A percentile compares a stretch with the other conserved stretches of the same genome.
These are phyloP conservation scores for Drosophila auraria DNA, from an alignment of 1,140 invertebrate genomes.

Conservation along the genomic window DNA sequence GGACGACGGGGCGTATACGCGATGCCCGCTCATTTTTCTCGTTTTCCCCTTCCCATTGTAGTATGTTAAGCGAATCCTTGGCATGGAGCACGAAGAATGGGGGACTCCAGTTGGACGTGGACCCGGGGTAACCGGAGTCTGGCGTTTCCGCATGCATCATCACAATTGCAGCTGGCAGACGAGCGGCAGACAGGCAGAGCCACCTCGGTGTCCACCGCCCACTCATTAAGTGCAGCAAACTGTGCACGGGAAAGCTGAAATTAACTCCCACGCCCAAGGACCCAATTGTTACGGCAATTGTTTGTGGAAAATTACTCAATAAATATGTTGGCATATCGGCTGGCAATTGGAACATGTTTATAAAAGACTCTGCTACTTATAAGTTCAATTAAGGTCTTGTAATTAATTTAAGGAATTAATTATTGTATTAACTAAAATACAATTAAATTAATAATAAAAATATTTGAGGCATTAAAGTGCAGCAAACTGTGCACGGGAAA, in stretches of 20 bases:
- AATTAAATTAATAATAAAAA: no score
- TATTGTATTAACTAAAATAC: no score
- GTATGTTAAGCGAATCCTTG: slow-evolving; percentile 48
- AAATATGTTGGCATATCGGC: neutral
- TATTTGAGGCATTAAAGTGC: no score
- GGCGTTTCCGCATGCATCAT: slow-evolving; percentile 70
- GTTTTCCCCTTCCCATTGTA: slow-evolving; percentile 55
- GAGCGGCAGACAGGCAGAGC: slow-evolving; percentile 57
- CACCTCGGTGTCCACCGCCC: slow-evolving; percentile 4
- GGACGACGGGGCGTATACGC: slow-evolving; percentile 61
- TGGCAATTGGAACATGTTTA: neutral
- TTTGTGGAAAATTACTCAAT: slow-evolving; percentile 12
- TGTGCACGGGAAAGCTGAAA: slow-evolving; percentile 59
- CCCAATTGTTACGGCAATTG: slow-evolving; percentile 9
- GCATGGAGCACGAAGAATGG: neutral
- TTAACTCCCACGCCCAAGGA: slow-evolving; percentile 57
- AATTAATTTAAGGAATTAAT: neutral
- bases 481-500: slow-evolving; percentile 70
- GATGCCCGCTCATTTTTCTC: slow-evolving; percentile 55
- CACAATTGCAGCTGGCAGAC: slow-evolving; percentile 73
- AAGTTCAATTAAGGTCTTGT: neutral
- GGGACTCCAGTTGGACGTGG: neutral
- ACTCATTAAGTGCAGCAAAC: slow-evolving; percentile 82
- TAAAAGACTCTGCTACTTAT: neutral
- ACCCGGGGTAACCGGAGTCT: slow-evolving; percentile 40